phyloP scores from a whole-genome alignment of 2,888 invertebrate genomes.

The Trilocha varians region DNA sequence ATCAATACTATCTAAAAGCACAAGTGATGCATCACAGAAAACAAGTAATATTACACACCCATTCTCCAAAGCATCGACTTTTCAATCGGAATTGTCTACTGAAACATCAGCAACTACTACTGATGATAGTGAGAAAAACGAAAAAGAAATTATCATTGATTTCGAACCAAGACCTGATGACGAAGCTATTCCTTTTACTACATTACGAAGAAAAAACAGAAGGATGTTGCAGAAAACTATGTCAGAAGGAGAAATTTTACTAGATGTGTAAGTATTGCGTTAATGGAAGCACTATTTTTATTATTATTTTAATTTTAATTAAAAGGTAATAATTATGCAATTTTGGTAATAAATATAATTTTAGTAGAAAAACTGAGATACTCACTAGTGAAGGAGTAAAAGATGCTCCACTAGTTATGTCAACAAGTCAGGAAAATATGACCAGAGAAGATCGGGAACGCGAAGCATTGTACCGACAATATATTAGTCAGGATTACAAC shows the following conservation, averaged over 20 bases:
- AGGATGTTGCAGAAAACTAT: conserved; percentile 80
- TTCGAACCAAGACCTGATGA: conserved; percentile 84
- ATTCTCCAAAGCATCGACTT: conserved; percentile 64
- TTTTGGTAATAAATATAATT: too few relatives aligned
- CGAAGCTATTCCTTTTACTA: conserved; percentile 77
- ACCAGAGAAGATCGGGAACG: conserved; percentile 60
- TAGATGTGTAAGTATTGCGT: conserved; percentile 74
- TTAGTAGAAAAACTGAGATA: conserved; percentile 63
- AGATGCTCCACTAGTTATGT: conserved; percentile 67
- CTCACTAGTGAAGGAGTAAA: conserved; percentile 61
- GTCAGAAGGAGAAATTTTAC: conserved; percentile 85
- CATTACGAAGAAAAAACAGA: conserved; percentile 62
- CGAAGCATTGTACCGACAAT: conserved; percentile 58
- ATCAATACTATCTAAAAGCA: conserved; percentile 60
- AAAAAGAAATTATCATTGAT: conserved; percentile 88
- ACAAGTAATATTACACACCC: conserved; percentile 54
- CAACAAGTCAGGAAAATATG: conserved; percentile 77
- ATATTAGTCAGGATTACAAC: conserved; percentile 62
- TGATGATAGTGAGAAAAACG: conserved; percentile 75
- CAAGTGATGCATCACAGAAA: conserved; percentile 61
- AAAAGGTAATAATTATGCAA: too few relatives aligned
- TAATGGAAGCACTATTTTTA: too few relatives aligned
- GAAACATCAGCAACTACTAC: conserved; percentile 68
- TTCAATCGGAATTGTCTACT: conserved; percentile 69
- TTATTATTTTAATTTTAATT: too few relatives aligned